These are phyloP conservation scores for Mobula hypostoma DNA, from an alignment of 2,113 vertebrate species.

Conservation along the genomic window DNA sequence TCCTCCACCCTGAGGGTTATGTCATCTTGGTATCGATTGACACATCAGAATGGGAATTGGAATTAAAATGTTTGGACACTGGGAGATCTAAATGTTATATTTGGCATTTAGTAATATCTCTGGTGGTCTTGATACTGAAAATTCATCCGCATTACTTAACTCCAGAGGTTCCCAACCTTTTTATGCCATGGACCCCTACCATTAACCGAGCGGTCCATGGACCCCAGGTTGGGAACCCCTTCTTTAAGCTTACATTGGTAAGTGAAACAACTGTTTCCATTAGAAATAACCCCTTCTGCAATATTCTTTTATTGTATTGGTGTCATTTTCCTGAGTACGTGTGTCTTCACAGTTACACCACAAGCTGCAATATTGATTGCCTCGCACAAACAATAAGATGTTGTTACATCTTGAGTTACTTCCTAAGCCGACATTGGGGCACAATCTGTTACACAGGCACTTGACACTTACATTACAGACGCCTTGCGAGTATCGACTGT, in stretches of 20 bases:
- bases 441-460: neutral
- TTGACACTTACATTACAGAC: neutral
- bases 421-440: neutral
- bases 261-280: neutral
- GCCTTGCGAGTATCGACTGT: neutral
- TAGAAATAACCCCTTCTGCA: neutral
- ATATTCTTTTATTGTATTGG: neutral
- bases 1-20: too few species aligned
- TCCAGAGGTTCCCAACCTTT: too few species aligned
- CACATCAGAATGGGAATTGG: too few species aligned
- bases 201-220: too few species aligned
- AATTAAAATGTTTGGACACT: too few species aligned
- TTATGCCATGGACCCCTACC: too few species aligned
- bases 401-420: neutral
- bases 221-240: neutral
- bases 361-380: neutral
- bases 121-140: neutral
- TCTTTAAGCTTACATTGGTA: neutral
- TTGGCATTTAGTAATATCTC: neutral
- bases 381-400: neutral
- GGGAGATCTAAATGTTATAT: neutral
- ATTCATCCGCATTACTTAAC: neutral
- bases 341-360: neutral
- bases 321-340: neutral
- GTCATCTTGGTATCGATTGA: too few species aligned